A percentile compares a stretch with the other conserved stretches of the same genome.
Evolutionary conservation across 2,113 vertebrate species (phyloP).

Genomic region (Urocitellus parryii): DNA sequence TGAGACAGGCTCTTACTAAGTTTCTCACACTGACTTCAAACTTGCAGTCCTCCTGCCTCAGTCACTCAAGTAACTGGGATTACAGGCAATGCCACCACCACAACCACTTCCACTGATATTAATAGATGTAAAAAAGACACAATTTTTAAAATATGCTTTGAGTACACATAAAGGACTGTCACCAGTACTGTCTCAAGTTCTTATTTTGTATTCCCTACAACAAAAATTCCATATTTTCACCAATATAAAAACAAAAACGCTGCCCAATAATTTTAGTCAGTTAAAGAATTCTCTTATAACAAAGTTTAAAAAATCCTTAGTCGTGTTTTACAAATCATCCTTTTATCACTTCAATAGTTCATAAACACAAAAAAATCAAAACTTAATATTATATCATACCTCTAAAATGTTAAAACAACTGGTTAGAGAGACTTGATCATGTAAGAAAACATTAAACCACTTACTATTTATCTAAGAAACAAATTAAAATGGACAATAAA

Average conservation of each 20-base stretch:
- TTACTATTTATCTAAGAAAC: conserved; percentile 23
- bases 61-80: no score
- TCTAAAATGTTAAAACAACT: conserved; percentile 51
- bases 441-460: background rate
- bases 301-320: background rate
- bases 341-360: conserved; percentile 24
- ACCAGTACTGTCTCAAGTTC: background rate
- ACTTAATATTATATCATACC: background rate
- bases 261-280: conserved; percentile 33
- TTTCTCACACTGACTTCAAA: no score
- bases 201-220: conserved; percentile 32
- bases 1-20: no score
- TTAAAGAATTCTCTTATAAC: background rate
- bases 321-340: background rate
- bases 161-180: background rate
- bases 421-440: background rate
- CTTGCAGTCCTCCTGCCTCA: no score
- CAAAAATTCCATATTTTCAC: background rate
- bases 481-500: conserved; percentile 40
- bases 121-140: background rate
- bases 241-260: background rate
- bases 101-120: conserved; percentile 10
- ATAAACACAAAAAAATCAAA: conserved; percentile 39
- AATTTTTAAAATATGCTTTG: conserved; percentile 50
- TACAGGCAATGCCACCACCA: no score